Evolutionary conservation across 2,797 vertebrate species (phyloP).

Genomic region (Notamacropus eugenii): DNA sequence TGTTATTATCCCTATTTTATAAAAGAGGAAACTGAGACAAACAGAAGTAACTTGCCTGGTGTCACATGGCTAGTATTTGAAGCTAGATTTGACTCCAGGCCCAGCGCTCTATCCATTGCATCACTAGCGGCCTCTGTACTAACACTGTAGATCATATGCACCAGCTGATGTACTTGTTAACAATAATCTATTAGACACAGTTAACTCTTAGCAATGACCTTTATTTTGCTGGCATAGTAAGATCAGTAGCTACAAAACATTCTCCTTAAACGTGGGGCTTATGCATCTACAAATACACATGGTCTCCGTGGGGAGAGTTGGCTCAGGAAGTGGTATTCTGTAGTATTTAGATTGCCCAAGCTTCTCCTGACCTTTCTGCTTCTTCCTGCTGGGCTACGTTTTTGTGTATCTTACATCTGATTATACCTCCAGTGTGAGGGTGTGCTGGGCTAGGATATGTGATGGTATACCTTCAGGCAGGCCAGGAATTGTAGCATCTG

Average conservation of each 20-base stretch:
- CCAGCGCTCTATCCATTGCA: too few relatives aligned
- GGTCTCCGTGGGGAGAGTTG: neutral
- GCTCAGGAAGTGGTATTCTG: neutral
- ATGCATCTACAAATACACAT: neutral
- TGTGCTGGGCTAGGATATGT: neutral
- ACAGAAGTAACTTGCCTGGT: neutral
- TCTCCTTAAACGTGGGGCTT: neutral
- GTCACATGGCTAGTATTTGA: neutral
- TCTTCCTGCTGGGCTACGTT: neutral
- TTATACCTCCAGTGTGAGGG: neutral
- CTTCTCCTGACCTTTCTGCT: neutral
- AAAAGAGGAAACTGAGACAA: neutral
- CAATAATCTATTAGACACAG: neutral
- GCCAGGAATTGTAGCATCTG: neutral
- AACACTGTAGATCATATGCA: neutral
- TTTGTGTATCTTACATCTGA: neutral
- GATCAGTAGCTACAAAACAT: neutral
- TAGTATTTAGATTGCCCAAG: neutral
- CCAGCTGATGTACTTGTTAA: neutral
- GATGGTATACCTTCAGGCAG: neutral
- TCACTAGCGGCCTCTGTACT: neutral
- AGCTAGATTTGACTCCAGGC: neutral
- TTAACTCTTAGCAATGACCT: neutral
- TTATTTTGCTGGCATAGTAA: neutral
- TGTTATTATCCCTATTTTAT: neutral